Base-by-base conservation (phyloP, 1,140 invertebrate genomes). In the Meloidogyne floridensis region DNA sequence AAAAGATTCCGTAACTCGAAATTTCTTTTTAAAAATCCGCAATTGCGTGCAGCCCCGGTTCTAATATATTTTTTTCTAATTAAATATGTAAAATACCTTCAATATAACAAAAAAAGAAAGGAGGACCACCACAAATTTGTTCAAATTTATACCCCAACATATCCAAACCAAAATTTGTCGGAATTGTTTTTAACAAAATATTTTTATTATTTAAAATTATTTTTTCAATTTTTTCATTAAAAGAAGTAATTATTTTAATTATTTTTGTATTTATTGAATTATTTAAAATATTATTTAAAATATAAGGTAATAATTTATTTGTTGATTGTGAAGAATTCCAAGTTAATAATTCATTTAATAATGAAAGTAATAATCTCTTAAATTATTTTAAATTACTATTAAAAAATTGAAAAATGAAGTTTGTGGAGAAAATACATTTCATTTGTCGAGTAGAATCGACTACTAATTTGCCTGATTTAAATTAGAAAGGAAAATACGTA, bases 271-370 rank as follows among this genome's bases (percentile, higher is more conserved):
- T 59, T 15, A 65, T 65, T 65, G n/a, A 65, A 65, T 65, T 15
- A 65, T 15, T 15, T n/a, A 65, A 65, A 13, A n/a, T 47, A 65
- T 65, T 15, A 65, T n/a, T 15, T n/a, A 65, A 65, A 13, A n/a
- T 32, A 32, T 32, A 6, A n/a, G 59, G 59, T 65, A 65, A 65
- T 65, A 65, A 65, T 65, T 65, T 65, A 65, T 65, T 65, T 65
- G 15, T 65, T 6, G 3, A n/a, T 65, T 65, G 15, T n/a, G n/a
- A 65, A 6, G 59, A 65, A 65, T 65, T 65, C n/a, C 15, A 65
- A 65, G 59, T 65, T n/a, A 65, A 65, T 65, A 65, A n/a, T 65
- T 65, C 59, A 65, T 65, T 65, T 65, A 65, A 65, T 65, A 65
- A 65, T n/a, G n/a, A 65, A n/a, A 65, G 15, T 65, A 65, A 65